These are phyloP conservation scores for Cairina moschata DNA, from an alignment of 2,113 vertebrate genomes.

Conservation along the genomic window DNA sequence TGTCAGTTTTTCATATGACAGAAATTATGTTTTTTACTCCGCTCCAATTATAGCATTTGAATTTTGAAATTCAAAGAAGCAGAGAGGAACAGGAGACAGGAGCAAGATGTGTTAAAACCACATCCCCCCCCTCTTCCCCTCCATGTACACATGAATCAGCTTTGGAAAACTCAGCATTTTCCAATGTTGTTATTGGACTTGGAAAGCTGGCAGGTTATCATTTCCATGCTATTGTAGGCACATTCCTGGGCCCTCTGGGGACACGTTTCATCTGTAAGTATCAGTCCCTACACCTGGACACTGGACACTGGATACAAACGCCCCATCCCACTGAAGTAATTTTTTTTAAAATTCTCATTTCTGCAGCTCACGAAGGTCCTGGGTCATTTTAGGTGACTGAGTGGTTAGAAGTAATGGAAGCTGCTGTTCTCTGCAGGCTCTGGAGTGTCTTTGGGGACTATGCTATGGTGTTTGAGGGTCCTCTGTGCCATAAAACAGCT, in stretches of 20 bases:
- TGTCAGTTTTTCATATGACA: constrained; percentile 30
- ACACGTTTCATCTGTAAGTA: not conserved
- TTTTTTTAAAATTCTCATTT: too few relatives aligned
- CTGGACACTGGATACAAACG: accelerated
- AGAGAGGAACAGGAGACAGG: constrained; percentile 27
- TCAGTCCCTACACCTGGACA: accelerated
- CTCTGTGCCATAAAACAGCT: not conserved
- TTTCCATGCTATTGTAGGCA: not conserved
- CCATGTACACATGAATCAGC: not conserved
- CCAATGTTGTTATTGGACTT: not conserved
- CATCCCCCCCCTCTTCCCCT: accelerated
- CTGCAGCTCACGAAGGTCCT: not conserved
- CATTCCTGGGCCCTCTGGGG: not conserved
- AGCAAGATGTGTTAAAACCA: constrained; percentile 17
- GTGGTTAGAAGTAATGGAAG: not conserved
- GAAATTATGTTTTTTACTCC: constrained; percentile 1
- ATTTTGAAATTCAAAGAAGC: constrained; percentile 38
- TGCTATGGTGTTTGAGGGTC: accelerated
- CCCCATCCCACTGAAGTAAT: not conserved
- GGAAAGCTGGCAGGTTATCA: not conserved
- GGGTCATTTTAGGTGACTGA: not conserved
- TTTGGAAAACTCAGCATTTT: not conserved
- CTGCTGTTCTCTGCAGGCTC: not conserved
- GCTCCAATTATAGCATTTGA: constrained; percentile 42
- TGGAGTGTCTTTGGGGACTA: not conserved